Evolutionary conservation across 2,888 invertebrate species (phyloP).

Genomic region (Plagiodera versicolora): DNA sequence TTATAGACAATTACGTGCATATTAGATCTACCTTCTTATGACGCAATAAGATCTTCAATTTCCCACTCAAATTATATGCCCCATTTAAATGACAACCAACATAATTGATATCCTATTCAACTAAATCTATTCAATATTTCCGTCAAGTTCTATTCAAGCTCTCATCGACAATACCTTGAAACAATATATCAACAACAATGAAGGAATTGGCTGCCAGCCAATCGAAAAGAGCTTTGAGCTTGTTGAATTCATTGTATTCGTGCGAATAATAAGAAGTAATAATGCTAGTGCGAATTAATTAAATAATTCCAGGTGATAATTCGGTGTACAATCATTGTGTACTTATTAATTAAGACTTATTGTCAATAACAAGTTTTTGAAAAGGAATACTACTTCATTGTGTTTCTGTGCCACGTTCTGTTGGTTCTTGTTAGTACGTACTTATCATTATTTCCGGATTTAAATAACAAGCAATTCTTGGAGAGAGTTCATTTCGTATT

Average conservation of each 20-base stretch:
- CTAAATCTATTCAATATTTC: background rate
- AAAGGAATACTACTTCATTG: too few relatives aligned
- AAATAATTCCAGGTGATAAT: too few relatives aligned
- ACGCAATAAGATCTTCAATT: too few relatives aligned
- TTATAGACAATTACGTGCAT: too few relatives aligned
- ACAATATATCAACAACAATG: background rate
- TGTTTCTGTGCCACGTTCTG: background rate
- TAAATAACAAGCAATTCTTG: background rate
- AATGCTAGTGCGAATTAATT: too few relatives aligned
- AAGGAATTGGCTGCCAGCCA: background rate
- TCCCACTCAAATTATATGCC: too few relatives aligned
- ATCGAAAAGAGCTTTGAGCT: background rate
- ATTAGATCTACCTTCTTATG: too few relatives aligned
- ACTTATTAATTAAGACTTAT: too few relatives aligned
- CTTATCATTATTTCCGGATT: background rate
- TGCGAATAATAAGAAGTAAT: background rate
- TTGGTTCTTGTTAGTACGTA: background rate
- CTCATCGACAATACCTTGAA: background rate
- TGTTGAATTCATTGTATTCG: background rate
- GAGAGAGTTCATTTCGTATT: background rate
- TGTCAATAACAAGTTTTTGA: too few relatives aligned
- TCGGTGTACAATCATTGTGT: too few relatives aligned
- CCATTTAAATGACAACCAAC: too few relatives aligned
- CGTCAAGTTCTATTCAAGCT: background rate
- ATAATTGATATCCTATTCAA: background rate